phyloP scores from a whole-genome alignment of 1,140 invertebrate genomes.

The Drosophila eugracilis region DNA sequence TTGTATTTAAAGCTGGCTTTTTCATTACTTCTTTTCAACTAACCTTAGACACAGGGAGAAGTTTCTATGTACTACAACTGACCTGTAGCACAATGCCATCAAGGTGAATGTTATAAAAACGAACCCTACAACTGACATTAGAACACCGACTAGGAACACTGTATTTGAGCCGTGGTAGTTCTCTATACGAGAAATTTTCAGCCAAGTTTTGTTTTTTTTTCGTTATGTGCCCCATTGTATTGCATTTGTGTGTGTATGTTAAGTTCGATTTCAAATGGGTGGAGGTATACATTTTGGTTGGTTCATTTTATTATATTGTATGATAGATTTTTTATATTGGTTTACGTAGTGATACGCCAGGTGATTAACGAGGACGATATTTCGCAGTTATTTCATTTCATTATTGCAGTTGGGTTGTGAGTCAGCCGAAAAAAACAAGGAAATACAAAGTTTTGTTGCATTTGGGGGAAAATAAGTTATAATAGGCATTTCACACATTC shows the following conservation, averaged over 20 bases:
- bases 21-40: slow-evolving; percentile 88
- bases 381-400: slow-evolving; percentile 53
- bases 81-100: slow-evolving; percentile 99
- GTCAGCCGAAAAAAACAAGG: slow-evolving; percentile 72
- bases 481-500: slow-evolving; percentile 27
- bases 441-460: slow-evolving; percentile 71
- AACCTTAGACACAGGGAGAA: slow-evolving; percentile 98
- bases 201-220: slow-evolving; percentile 68
- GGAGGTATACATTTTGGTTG: slow-evolving; percentile 8
- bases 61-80: slow-evolving; percentile 99
- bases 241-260: slow-evolving; percentile 10
- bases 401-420: slow-evolving; percentile 66
- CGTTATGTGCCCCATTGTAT: slow-evolving; percentile 39
- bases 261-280: slow-evolving; percentile 18
- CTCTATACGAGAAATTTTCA: slow-evolving; percentile 87
- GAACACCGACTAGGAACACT: slow-evolving; percentile 97
- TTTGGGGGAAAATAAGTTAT: slow-evolving; percentile 37
- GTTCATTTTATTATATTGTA: slow-evolving; percentile 13
- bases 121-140: slow-evolving; percentile 99
- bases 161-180: slow-evolving; percentile 97
- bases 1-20: slow-evolving; percentile 87
- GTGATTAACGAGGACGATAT: slow-evolving; percentile 27
- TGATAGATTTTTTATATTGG: slow-evolving; percentile 1
- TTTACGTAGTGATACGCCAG: slow-evolving; percentile 39
- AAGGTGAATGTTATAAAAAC: slow-evolving; percentile 99